phyloP scores from a whole-genome alignment of 2,797 vertebrate species.

The Clangula hyemalis region DNA sequence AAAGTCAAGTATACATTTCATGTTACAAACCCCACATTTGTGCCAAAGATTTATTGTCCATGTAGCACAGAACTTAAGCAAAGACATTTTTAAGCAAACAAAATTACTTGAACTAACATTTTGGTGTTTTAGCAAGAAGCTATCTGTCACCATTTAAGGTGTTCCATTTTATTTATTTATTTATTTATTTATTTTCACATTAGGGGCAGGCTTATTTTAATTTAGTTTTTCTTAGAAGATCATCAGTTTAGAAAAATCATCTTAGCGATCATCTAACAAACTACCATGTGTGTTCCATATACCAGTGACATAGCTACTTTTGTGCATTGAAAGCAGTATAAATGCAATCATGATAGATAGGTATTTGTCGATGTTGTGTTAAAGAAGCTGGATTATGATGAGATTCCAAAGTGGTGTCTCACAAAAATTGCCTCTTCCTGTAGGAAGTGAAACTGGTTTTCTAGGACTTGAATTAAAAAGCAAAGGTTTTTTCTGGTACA shows the following conservation, averaged over 20 bases:
- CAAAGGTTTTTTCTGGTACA: not conserved
- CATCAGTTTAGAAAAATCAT: not conserved
- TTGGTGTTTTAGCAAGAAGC: not conserved
- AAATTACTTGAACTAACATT: not conserved
- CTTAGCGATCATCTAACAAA: not conserved
- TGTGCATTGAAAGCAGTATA: not conserved
- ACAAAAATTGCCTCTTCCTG: not conserved
- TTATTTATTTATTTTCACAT: not conserved
- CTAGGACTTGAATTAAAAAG: not conserved
- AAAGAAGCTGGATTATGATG: not conserved
- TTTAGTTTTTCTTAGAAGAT: not conserved
- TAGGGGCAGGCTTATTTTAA: not conserved
- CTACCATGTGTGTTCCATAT: not conserved
- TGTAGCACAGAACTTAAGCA: not conserved
- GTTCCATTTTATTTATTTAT: not conserved
- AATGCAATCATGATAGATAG: not conserved
- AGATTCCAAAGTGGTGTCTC: not conserved
- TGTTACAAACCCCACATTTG: not conserved
- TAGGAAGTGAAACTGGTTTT: not conserved
- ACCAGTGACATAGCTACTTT: not conserved
- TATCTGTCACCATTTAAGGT: not conserved
- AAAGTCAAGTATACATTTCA: constrained; percentile 26
- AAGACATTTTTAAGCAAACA: not conserved
- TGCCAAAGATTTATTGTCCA: not conserved
- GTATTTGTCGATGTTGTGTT: not conserved